Base-by-base conservation (phyloP, 2,888 invertebrate genomes). In the Graphium colonna region DNA sequence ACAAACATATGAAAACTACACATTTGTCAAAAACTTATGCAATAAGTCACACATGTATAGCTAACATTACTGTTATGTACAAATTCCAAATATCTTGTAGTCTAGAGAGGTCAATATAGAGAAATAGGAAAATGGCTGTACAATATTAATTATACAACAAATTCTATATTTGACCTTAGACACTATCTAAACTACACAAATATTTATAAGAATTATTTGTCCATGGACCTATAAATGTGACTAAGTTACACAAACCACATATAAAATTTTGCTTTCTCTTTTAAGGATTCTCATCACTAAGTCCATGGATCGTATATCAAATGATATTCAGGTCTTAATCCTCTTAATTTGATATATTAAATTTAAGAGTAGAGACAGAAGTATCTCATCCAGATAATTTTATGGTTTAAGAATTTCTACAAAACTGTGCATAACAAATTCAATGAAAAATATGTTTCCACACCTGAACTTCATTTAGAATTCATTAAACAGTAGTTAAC, bases 1-100 rank as follows among this genome's bases (percentile, higher is more conserved):
- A 5, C 36, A 36, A 36, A 36, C 56, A 69, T 77, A 77, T 65
- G 69, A 77, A 77, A 77, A 73, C 75, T 77, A 78, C 68, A 61
- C 68, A 67, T 63, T 73, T 73, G 76, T 67, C 58, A 62, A 68
- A 73, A 63, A 64, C 57, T 73, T 73, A 75, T 57, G 60, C 63
- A 51, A 64, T 64, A 49, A 59, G 40, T 68, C 66, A 59, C 57
- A 64, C 60, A 51, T 60, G 57, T 60, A 58, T 45, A 59, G 40
- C 52, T 53, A 10, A 33, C 9, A 33, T 36, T 56, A 52, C 59
- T 55, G 55, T 58, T 70, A 71, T 71, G 62, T 73, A 73, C 69
- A 69, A 63, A 69, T 59, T 68, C 60, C 61, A 70, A 67, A 67
- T 36, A 36, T 36, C 36, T 36, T 36, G 36, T 36, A 36, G 12